A percentile compares a stretch with the other conserved stretches of the same genome.
Evolutionary conservation across 2,797 vertebrate genomes (phyloP).

Genomic region (Miichthys miiuy): DNA sequence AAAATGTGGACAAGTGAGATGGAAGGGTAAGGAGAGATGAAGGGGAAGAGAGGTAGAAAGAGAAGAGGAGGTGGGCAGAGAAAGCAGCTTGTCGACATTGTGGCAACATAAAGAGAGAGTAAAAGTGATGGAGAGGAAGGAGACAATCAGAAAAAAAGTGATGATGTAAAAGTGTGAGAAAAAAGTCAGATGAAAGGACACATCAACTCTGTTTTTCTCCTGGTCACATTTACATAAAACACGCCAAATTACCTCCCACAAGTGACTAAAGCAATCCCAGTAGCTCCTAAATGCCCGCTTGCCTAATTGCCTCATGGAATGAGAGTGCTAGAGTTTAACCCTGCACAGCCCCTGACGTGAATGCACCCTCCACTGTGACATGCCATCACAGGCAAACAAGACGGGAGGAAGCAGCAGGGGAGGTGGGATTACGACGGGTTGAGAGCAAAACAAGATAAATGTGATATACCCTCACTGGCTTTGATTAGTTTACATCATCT

Average conservation of each 20-base stretch:
- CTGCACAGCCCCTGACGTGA: conserved; percentile 36
- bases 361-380: conserved; percentile 56
- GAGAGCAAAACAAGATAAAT: conserved; percentile 52
- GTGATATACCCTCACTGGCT: conserved; percentile 13
- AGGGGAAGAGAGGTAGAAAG: conserved; percentile 46
- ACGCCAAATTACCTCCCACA: conserved; percentile 58
- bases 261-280: conserved; percentile 56
- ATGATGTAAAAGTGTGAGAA: conserved; percentile 5
- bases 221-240: conserved; percentile 66
- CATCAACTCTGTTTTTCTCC: conserved; percentile 13
- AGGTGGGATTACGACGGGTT: conserved; percentile 33
- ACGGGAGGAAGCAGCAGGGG: conserved; percentile 23
- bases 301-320: conserved; percentile 69
- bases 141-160: conserved; percentile 2
- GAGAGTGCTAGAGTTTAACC: conserved; percentile 77
- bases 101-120: conserved; percentile 26
- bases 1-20: conserved; percentile 67
- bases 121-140: conserved; percentile 28
- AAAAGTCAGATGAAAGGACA: conserved; percentile 30
- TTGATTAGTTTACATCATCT: conserved; percentile 25
- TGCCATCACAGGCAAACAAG: conserved; percentile 54
- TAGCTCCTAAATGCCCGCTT: conserved; percentile 46
- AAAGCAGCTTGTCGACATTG: conserved; percentile 21
- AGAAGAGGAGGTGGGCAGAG: conserved; percentile 33
- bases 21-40: conserved; percentile 68